These are phyloP conservation scores for Sminthurinus signatus DNA, from an alignment of 1,140 invertebrate genomes.

Conservation along the genomic window DNA sequence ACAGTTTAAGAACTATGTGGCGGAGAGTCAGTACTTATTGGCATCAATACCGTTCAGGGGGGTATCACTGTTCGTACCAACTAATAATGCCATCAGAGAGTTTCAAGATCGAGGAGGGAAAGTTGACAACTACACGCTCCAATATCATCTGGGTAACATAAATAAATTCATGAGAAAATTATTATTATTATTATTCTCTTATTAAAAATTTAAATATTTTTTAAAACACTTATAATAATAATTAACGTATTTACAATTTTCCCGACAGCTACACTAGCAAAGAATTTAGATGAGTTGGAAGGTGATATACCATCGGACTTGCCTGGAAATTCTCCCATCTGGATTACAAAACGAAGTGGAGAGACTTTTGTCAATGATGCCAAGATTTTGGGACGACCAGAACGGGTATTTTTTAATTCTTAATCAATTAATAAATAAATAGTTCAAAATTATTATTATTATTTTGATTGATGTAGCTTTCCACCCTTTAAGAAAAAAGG, in stretches of 20 bases:
- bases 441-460: too few relatives aligned
- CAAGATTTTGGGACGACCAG: constrained; percentile 13
- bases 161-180: neutral
- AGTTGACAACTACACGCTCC: constrained; percentile 36
- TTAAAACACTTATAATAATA: neutral
- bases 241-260: constrained; percentile 7
- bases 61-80: constrained; percentile 37
- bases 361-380: constrained; percentile 40
- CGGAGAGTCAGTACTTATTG: constrained; percentile 22
- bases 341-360: constrained; percentile 28
- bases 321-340: constrained; percentile 39
- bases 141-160: constrained; percentile 39
- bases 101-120: constrained; percentile 15
- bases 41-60: constrained; percentile 21
- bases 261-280: constrained; percentile 29
- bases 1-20: constrained; percentile 31
- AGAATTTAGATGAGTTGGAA: constrained; percentile 33
- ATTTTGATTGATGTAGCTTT: too few relatives aligned
- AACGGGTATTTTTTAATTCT: too few relatives aligned
- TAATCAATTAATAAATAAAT: too few relatives aligned
- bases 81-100: constrained; percentile 32
- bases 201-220: neutral
- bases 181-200: too few relatives aligned
- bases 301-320: constrained; percentile 33
- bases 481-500: too few relatives aligned